These are phyloP conservation scores for Drosophila differens DNA, from an alignment of 2,888 invertebrate species.

Conservation along the genomic window DNA sequence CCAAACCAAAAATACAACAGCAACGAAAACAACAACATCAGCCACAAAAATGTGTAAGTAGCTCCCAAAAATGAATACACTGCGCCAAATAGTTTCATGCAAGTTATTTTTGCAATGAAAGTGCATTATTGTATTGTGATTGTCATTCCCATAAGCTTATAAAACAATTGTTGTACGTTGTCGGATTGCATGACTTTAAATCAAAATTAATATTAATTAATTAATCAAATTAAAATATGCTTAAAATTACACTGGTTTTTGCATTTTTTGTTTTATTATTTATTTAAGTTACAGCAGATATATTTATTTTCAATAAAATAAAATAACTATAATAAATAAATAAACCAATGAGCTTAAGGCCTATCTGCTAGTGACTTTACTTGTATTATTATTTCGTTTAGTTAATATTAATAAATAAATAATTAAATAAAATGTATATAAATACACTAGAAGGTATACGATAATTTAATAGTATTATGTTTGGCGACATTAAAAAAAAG, in stretches of 20 bases:
- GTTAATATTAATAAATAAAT: not conserved
- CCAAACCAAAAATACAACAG: constrained; percentile 31
- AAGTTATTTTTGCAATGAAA: constrained; percentile 8
- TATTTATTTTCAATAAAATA: not conserved
- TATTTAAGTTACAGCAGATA: not conserved
- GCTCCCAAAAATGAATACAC: constrained; percentile 76
- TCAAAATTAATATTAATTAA: not conserved
- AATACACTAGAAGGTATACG: not conserved
- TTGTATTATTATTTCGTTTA: not conserved
- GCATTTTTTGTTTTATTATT: too few relatives aligned
- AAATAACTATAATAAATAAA: not conserved
- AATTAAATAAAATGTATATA: not conserved
- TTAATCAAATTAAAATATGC: not conserved
- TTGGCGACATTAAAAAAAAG: not conserved
- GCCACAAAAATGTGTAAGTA: constrained; percentile 61
- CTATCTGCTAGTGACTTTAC: not conserved
- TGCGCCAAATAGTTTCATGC: constrained; percentile 55
- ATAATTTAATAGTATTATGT: not conserved
- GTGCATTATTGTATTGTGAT: constrained; percentile 11
- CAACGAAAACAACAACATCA: constrained; percentile 15
- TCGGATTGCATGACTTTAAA: constrained; percentile 1
- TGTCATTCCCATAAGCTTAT: constrained; percentile 1
- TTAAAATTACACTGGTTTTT: not conserved
- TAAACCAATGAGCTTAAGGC: too few relatives aligned
- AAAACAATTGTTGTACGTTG: not conserved